phyloP scores from a whole-genome alignment of 2,113 vertebrate species.

The Condylura cristata region DNA sequence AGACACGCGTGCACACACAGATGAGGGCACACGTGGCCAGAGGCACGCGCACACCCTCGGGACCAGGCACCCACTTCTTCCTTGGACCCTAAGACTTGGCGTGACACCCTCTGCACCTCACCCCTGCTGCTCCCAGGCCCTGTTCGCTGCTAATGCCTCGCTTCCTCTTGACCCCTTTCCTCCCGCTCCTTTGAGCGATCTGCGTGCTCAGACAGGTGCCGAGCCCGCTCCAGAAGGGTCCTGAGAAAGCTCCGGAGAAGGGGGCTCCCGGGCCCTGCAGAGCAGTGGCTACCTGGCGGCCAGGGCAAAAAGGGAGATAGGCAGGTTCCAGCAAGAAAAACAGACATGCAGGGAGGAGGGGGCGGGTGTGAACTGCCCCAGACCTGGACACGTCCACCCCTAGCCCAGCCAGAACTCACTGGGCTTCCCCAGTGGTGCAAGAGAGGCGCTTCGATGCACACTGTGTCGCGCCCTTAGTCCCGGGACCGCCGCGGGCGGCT shows the following conservation, averaged over 20 bases:
- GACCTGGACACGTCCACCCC: rapidly evolving
- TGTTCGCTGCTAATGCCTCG: background rate
- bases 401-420: background rate
- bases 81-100: background rate
- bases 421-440: background rate
- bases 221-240: background rate
- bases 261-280: too few species aligned
- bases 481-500: background rate
- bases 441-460: background rate
- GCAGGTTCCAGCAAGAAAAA: background rate
- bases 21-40: too few species aligned
- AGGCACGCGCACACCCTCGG: background rate
- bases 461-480: too few species aligned
- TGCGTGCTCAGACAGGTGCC: background rate
- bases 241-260: background rate
- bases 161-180: background rate
- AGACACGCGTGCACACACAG: too few species aligned
- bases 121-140: background rate
- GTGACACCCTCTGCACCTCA: background rate
- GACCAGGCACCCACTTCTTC: background rate
- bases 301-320: background rate
- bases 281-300: background rate
- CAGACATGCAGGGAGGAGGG: background rate
- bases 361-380: background rate
- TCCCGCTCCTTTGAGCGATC: background rate